Evolutionary conservation across 2,797 vertebrate species (phyloP), one percentile per base, ranked within the genome.

Genomic region (Cheracebus regulus): DNA sequence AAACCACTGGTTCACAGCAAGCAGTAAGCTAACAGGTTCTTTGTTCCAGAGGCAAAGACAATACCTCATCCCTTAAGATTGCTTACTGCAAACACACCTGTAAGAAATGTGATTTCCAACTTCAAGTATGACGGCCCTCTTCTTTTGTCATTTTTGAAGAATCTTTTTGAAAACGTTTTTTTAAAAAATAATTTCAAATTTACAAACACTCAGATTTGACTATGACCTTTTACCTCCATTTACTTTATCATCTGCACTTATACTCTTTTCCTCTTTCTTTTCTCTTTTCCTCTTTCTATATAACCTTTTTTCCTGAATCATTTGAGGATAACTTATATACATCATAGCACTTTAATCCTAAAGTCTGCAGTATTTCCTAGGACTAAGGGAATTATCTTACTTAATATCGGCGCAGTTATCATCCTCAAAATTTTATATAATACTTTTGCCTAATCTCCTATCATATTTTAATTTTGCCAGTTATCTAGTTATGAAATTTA

Each of bases 91-190:
- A 75, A 58, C 17, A 58, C 44, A 80, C 36, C 50, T 95, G 5
- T 75, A 30, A 85, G 67, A 87, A 76, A 58, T 72, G 44, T 24
- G n/a, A 61, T 84, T 78, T 95, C 70, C 36, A 41, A 44, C 50
- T 73, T 90, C 19, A 90, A 84, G 76, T 55, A 44, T 64, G 30
- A 93, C 30, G 36, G 26, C 28, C 50, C 30, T 55, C 55, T 58
- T 75, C 61, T 87, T 88, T 28, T 64, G 19, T 20, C 26, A 84
- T 30, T 94, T 94, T 96, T 89, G n/a, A 80, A 67, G 15, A 89
- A 67, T 30, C 1, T 50, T 72, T 76, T 88, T 22, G 28, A 90
- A 82, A 46, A 64, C 11, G 89, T 39, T 28, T 80, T 33, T 41
- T 19, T 0, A 15, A 39, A n/a, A 70, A 82, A 73, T 67, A 55